Conservation (phyloP, 2,797 vertebrate species). For the Danio tinwini region DNA sequence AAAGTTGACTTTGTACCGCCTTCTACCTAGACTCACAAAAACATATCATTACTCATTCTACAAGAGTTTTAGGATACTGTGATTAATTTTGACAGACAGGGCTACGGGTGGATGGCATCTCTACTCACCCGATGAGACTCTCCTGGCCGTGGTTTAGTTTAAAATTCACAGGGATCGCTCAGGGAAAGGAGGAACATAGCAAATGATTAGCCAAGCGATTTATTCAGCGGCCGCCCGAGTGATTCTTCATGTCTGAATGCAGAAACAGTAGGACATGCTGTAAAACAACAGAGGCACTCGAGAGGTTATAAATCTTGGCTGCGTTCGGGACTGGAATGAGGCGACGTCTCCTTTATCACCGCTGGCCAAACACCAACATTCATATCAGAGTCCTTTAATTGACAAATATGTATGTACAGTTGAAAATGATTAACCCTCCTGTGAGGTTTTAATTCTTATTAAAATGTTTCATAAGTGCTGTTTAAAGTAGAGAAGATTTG, state of each 20-base stretch:
- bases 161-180: not conserved
- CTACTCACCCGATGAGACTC: not conserved
- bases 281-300: constrained; percentile 45
- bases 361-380: constrained; percentile 38
- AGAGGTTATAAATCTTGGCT: constrained; percentile 45
- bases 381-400: not conserved
- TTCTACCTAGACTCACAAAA: not conserved
- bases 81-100: constrained; percentile 14
- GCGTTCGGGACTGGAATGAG: not conserved
- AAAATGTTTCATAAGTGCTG: too few relatives aligned
- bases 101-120: not conserved
- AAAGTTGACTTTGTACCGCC: not conserved
- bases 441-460: too few relatives aligned
- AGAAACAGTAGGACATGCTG: constrained; percentile 47
- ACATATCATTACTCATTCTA: not conserved
- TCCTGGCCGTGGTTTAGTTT: not conserved
- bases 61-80: not conserved
- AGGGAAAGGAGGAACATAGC: constrained; percentile 14
- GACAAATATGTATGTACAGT: not conserved
- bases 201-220: constrained; percentile 36
- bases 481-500: too few relatives aligned
- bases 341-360: constrained; percentile 41
- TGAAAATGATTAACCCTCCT: too few relatives aligned
- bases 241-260: constrained; percentile 46
- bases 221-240: constrained; percentile 20